Conservation (phyloP, 2,113 vertebrate genomes). For the Brachionichthys hirsutus region DNA sequence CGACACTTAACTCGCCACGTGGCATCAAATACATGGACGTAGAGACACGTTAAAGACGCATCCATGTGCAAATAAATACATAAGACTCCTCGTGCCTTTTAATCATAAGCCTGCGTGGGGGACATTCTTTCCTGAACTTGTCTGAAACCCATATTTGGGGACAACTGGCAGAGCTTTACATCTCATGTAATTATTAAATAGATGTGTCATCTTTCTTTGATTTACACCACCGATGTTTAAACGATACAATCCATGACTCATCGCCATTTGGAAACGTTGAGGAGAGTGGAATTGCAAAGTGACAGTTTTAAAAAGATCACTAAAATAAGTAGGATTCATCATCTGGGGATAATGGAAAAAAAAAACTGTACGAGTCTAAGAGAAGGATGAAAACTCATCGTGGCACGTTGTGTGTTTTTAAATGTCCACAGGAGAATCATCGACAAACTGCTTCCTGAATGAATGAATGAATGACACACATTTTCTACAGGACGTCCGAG, state of each 20-base stretch:
- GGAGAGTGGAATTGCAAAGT: no score
- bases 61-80: not conserved
- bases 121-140: not conserved
- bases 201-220: conserved; percentile 47
- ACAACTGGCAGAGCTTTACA: conserved; percentile 14
- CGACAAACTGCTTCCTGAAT: conserved; percentile 5
- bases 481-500: conserved; percentile 16
- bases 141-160: conserved; percentile 55
- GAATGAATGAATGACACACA: conserved; percentile 19
- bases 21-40: no score
- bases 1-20: no score
- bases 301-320: no score
- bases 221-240: conserved; percentile 16
- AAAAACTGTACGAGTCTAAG: no score
- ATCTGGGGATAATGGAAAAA: no score
- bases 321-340: no score
- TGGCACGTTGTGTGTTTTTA: no score
- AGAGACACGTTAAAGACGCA: no score
- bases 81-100: not conserved
- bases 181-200: conserved; percentile 52
- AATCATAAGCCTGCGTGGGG: not conserved
- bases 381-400: no score
- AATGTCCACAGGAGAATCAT: no score
- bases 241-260: conserved; percentile 5
- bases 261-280: no score